phyloP scores from a whole-genome alignment of 1,140 invertebrate genomes.

The Thrips palmi region DNA sequence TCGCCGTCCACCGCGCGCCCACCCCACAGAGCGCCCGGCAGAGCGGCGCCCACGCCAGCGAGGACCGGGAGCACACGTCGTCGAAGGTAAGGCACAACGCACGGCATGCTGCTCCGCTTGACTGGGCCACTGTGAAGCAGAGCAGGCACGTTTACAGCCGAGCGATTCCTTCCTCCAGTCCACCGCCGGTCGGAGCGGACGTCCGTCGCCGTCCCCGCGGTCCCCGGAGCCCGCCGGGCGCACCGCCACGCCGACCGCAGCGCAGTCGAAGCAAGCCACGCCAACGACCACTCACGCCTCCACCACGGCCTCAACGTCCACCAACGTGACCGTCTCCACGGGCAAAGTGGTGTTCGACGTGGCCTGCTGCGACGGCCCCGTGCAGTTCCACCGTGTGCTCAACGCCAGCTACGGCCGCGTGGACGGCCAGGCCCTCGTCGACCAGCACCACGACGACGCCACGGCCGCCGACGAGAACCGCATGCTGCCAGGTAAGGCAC shows the following conservation, averaged over 20 bases:
- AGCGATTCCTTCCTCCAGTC: too few species aligned
- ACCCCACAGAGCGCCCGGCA: conserved; percentile 13
- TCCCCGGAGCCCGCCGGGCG: conserved; percentile 5
- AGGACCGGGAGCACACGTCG: conserved; percentile 12
- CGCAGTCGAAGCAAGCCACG: too few species aligned
- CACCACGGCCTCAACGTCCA: too few species aligned
- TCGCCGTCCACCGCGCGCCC: conserved; percentile 6
- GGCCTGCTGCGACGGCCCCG: conserved; percentile 73
- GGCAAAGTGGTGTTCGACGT: conserved; percentile 51
- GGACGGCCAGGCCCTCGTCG: too few species aligned
- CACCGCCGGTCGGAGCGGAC: too few species aligned
- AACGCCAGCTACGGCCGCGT: conserved; percentile 45
- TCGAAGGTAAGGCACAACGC: too few species aligned
- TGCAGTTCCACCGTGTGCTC: conserved; percentile 57
- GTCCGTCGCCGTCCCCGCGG: conserved; percentile 4
- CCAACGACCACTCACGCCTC: background rate
- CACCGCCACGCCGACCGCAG: background rate
- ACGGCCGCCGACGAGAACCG: too few species aligned
- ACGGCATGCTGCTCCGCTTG: too few species aligned
- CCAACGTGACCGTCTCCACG: background rate
- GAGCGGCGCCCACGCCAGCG: conserved; percentile 14
- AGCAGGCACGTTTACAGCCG: too few species aligned
- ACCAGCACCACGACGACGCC: too few species aligned
- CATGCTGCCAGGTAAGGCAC: too few species aligned
- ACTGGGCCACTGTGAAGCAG: too few species aligned